A percentile compares a stretch with the other conserved stretches of the same genome.
These are phyloP conservation scores for Danio choprae DNA, from an alignment of 2,797 vertebrate species.

Conservation along the genomic window DNA sequence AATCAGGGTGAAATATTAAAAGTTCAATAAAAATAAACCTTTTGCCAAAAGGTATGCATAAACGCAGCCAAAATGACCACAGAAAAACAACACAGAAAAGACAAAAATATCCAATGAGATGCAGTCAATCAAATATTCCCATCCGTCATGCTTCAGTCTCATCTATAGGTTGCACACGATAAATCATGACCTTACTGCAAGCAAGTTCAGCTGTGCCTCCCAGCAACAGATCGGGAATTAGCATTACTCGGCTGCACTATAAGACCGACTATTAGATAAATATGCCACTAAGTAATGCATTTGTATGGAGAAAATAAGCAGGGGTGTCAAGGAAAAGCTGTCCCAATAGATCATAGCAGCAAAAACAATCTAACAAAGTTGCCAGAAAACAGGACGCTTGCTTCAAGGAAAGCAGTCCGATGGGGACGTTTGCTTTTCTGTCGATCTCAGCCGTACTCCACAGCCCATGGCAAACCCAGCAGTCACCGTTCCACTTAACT, in stretches of 20 bases:
- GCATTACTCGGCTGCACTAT: not conserved
- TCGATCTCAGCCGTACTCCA: slow-evolving; percentile 47
- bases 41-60: no score
- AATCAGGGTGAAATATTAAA: no score
- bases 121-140: slow-evolving; percentile 14
- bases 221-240: not conserved
- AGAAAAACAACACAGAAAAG: no score
- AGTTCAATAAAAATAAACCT: no score
- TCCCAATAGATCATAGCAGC: not conserved
- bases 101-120: no score
- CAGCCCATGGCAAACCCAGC: slow-evolving; percentile 30
- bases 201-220: not conserved
- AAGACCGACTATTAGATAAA: not conserved
- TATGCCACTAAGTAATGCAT: slow-evolving; percentile 19
- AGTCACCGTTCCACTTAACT: slow-evolving; percentile 52
- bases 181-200: slow-evolving; percentile 9
- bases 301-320: slow-evolving; percentile 38
- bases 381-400: slow-evolving; percentile 9
- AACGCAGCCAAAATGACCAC: no score
- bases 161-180: slow-evolving; percentile 25
- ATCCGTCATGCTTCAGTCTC: not conserved
- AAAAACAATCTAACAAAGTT: slow-evolving; percentile 12
- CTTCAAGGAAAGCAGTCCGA: slow-evolving; percentile 6
- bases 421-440: slow-evolving; percentile 39
- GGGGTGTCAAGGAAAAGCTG: not conserved